Evolutionary conservation across 2,113 vertebrate species (phyloP).

Genomic region (Sigmodon hispidus): DNA sequence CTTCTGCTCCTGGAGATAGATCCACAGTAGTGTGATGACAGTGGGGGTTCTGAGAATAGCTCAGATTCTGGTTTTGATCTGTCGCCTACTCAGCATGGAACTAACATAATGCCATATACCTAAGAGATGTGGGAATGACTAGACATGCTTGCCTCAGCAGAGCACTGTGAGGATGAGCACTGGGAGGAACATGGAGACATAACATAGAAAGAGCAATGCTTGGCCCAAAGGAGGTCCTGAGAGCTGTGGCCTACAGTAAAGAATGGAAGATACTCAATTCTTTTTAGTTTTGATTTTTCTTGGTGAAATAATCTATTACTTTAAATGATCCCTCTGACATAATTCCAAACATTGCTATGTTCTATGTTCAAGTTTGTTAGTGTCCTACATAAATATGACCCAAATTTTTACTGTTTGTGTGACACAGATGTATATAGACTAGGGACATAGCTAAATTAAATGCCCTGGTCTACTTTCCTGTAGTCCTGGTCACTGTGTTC

Average conservation of each 20-base stretch:
- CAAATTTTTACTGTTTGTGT: neutral
- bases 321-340: neutral
- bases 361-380: neutral
- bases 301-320: neutral
- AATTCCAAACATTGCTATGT: neutral
- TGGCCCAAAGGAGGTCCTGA: neutral
- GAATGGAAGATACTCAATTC: neutral
- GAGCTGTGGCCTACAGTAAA: neutral
- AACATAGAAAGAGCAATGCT: rapidly evolving
- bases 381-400: neutral
- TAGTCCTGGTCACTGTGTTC: neutral
- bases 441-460: rapidly evolving
- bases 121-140: too few species aligned
- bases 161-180: neutral
- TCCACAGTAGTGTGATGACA: neutral
- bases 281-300: neutral
- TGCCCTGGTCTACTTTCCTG: too few species aligned
- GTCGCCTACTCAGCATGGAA: neutral
- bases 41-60: neutral
- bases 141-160: neutral
- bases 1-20: neutral
- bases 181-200: neutral
- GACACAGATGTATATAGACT: neutral
- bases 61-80: neutral
- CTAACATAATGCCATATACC: rapidly evolving